Base-by-base conservation (phyloP, 2,113 vertebrate genomes). In the Corynorhinus townsendii region DNA sequence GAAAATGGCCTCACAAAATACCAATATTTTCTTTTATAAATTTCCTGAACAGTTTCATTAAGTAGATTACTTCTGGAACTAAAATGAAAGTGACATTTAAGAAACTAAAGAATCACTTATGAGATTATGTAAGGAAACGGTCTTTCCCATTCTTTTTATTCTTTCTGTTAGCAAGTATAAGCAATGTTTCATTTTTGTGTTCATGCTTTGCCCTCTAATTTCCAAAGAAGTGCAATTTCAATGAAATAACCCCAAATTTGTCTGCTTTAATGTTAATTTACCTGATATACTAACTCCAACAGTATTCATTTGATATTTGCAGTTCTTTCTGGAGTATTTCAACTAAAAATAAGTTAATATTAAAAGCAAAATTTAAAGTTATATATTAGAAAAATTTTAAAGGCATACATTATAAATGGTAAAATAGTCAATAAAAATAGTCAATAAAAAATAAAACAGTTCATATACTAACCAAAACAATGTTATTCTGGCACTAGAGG, bases 141-240 rank as follows among this genome's bases (percentile, higher is more conserved):
- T 54, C 52, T 89, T 92, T 73, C 38, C 16, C 33, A 86, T 89
- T 92, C 35, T 71, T 89, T 88, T 17, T 35, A 66, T 52, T 82
- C 16, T 83, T 87, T 76, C 35, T 89, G 26, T 71, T 59, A 90
- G 26, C 40, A 94, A 90, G 76, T 64, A 82, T 15, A 96, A 90
- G 38, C 5, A 38, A 66, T 17, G 16, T 88, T 92, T 86, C 26
- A 56, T 9, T 72, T 90, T 80, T 68, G 49, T 77, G 26, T 68
- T 38, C 64, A 62, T 28, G 24, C 12, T 68, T 94, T 56, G 24
- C 49, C 52, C 26, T 85, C 15, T 11, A 56, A 66, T 90, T 84
- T 77, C 26, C 24, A 86, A 94, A 94, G n/a, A 86, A 89, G 24
- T 83, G 9, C 33, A 84, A 9, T n/a, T 71, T 75, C 30, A 94